These are phyloP conservation scores for Synergus gifuensis DNA, from an alignment of 2,888 invertebrate genomes.

Conservation along the genomic window DNA sequence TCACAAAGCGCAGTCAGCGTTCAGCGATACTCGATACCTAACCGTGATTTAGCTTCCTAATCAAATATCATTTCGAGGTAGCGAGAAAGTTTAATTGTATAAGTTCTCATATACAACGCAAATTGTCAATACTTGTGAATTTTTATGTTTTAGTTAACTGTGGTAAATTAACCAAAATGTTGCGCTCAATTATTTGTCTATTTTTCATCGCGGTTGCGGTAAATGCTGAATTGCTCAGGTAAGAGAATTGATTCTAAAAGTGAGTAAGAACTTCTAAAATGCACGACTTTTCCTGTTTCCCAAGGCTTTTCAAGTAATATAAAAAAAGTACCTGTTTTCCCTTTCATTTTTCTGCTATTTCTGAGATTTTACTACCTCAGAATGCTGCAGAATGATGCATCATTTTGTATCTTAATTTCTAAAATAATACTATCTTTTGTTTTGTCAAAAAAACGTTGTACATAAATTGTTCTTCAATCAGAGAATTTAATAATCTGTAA, in stretches of 20 bases:
- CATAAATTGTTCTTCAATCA: no score
- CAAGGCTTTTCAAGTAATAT: not conserved
- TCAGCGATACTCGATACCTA: no score
- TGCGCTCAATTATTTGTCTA: slow-evolving; percentile 57
- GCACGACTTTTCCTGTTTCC: not conserved
- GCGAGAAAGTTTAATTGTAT: not conserved
- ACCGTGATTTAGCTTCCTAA: not conserved
- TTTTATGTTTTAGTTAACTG: not conserved
- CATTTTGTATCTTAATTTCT: no score
- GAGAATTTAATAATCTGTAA: not conserved
- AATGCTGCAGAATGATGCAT: not conserved
- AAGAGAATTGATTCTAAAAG: slow-evolving; percentile 31
- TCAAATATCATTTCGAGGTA: not conserved
- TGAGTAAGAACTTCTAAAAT: no score
- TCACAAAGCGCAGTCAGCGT: slow-evolving; percentile 1
- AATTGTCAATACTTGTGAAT: not conserved
- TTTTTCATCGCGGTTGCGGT: slow-evolving; percentile 54
- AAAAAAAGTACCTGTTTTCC: not conserved
- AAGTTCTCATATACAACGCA: slow-evolving; percentile 3
- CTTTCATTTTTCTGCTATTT: not conserved
- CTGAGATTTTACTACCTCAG: not conserved
- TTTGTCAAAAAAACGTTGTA: no score
- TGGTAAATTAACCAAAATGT: slow-evolving; percentile 50
- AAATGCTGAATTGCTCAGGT: slow-evolving; percentile 61
- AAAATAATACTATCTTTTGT: no score